These are phyloP conservation scores for Asobara japonica DNA, from an alignment of 1,140 invertebrate genomes.

Conservation along the genomic window DNA sequence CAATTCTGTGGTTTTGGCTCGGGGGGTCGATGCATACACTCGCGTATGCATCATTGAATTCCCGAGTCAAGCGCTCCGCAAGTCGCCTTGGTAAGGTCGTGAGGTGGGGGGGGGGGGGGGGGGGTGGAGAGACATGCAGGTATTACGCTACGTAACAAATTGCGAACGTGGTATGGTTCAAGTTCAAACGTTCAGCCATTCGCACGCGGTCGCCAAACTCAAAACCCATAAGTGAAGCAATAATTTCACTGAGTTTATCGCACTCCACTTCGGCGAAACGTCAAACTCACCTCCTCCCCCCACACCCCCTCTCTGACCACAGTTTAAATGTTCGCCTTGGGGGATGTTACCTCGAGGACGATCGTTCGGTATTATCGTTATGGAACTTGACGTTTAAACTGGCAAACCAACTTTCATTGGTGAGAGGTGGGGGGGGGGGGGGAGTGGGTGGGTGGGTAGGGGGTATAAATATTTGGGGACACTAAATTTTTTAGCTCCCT, in stretches of 20 bases:
- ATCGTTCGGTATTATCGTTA: conserved; percentile 3
- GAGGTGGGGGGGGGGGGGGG: not conserved
- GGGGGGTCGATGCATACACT: not conserved
- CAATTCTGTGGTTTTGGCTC: conserved; percentile 9
- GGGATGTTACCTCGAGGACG: conserved; percentile 9
- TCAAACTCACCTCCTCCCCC: not conserved
- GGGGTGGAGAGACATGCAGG: not conserved
- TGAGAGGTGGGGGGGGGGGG: not conserved
- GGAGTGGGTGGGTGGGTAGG: too few relatives aligned
- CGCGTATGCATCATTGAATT: conserved; percentile 4
- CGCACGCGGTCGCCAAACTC: conserved; percentile 10
- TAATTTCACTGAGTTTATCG: conserved; percentile 7
- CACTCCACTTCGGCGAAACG: conserved; percentile 7
- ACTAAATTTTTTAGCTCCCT: not conserved
- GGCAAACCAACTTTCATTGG: not conserved
- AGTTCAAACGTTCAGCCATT: not conserved
- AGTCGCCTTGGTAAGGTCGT: conserved; percentile 12
- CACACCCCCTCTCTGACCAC: not conserved
- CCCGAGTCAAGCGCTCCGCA: not conserved
- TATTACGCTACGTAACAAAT: conserved; percentile 14
- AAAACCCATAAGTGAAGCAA: conserved; percentile 10
- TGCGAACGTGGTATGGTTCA: not conserved
- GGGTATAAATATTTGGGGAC: not conserved
- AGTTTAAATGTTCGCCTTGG: conserved; percentile 11
- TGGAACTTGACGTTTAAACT: conserved; percentile 10